A percentile compares a stretch with the other conserved stretches of the same genome.
Conservation (phyloP, 2,797 vertebrate genomes). For the Pithecia hirsuta region DNA sequence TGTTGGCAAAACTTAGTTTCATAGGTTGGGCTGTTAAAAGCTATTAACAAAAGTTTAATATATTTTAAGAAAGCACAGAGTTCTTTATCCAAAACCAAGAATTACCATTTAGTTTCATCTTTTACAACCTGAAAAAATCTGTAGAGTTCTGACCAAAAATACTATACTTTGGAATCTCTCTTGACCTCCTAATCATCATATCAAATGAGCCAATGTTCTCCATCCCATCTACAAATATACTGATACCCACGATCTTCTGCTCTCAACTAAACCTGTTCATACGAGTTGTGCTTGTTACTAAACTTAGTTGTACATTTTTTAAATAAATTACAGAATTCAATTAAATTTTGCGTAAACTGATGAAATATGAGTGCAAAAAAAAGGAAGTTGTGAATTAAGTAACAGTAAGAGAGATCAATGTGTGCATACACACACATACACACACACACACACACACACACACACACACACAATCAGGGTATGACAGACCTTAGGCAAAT, state of each 20-base stretch:
- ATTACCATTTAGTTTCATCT: neutral
- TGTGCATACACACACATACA: too few species aligned
- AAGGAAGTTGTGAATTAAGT: neutral
- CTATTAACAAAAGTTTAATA: neutral
- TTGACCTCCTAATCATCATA: neutral
- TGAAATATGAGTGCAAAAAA: slow-evolving; percentile 45
- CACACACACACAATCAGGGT: too few species aligned
- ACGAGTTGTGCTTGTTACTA: neutral
- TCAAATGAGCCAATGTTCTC: neutral
- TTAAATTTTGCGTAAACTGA: slow-evolving; percentile 29
- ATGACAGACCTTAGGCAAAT: neutral
- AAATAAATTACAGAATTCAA: slow-evolving; percentile 44
- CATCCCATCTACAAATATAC: neutral
- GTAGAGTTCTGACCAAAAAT: neutral
- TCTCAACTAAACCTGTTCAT: neutral
- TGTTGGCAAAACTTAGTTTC: neutral
- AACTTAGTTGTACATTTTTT: slow-evolving; percentile 3
- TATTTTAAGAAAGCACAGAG: slow-evolving; percentile 9
- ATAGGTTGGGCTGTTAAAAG: neutral
- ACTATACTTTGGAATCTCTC: slow-evolving; percentile 6
- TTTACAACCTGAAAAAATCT: neutral
- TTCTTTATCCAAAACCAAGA: slow-evolving; percentile 19
- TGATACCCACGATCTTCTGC: neutral
- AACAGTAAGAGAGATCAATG: neutral
- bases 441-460: neutral